Percentiles rank a stretch among this genome's conserved stretches.
phyloP scores from a whole-genome alignment of 1,140 invertebrate species.

The Marisa cornuarietis region DNA sequence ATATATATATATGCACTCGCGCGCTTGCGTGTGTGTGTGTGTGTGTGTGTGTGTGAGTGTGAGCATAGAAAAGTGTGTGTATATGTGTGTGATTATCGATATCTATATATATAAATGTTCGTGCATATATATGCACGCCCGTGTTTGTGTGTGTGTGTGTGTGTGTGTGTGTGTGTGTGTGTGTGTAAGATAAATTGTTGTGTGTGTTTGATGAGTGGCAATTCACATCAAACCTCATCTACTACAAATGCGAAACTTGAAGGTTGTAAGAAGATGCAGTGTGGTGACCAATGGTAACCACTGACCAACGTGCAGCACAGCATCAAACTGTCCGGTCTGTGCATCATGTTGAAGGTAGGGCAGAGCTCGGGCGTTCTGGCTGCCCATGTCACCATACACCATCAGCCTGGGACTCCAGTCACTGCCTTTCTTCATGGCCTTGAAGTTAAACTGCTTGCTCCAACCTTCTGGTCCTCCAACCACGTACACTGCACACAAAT shows the following conservation, averaged over 20 bases:
- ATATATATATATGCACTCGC: too few relatives aligned
- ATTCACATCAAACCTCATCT: background rate
- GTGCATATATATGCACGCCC: too few relatives aligned
- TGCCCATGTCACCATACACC: constrained; percentile 92
- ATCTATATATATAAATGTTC: too few relatives aligned
- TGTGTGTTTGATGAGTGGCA: background rate
- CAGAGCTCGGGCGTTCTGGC: constrained; percentile 85
- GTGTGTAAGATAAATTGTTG: too few relatives aligned
- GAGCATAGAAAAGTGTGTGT: too few relatives aligned
- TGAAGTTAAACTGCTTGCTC: constrained; percentile 46
- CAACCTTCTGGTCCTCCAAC: constrained; percentile 49
- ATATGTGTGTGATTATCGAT: too few relatives aligned
- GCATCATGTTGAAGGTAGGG: constrained; percentile 83
- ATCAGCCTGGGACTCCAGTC: constrained; percentile 83
- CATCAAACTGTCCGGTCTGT: constrained; percentile 82
- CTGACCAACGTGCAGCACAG: constrained; percentile 87
- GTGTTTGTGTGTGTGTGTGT: too few relatives aligned
- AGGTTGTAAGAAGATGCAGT: background rate
- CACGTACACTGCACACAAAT: constrained; percentile 44
- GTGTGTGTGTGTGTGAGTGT: too few relatives aligned
- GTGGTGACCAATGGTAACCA: constrained; percentile 49
- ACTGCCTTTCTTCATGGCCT: constrained; percentile 40
- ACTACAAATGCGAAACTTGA: background rate
- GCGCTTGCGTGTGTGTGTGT: too few relatives aligned
- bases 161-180: too few relatives aligned